A percentile compares a stretch with the other conserved stretches of the same genome.
Conservation (phyloP, 2,888 invertebrate genomes). For the Octonoba sinensis region DNA sequence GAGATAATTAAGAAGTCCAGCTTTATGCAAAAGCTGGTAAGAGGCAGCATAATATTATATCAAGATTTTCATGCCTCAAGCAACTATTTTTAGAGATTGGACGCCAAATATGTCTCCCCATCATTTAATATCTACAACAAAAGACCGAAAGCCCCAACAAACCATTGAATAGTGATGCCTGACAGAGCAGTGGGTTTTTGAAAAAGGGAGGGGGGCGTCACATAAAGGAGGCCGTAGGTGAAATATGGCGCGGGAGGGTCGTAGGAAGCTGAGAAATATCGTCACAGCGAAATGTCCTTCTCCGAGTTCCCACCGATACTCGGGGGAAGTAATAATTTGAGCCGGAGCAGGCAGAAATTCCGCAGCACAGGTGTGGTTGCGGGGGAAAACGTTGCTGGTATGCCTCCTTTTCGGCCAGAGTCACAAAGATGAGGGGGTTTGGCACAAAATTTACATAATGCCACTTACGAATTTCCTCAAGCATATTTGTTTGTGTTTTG, state of each 20-base stretch:
- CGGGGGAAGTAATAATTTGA: slow-evolving; percentile 5
- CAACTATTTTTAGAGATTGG: too few species aligned
- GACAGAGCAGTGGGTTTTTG: neutral
- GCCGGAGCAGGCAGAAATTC: slow-evolving; percentile 24
- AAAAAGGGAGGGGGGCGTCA: slow-evolving; percentile 19
- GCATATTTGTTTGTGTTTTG: too few species aligned
- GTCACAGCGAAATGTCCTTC: slow-evolving; percentile 39
- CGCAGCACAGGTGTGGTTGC: slow-evolving; percentile 50
- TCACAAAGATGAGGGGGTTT: slow-evolving; percentile 6
- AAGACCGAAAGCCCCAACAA: slow-evolving; percentile 5
- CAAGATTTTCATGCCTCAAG: too few species aligned
- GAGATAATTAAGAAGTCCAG: too few species aligned
- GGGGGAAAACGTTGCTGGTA: slow-evolving; percentile 6
- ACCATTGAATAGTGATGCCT: slow-evolving; percentile 9
- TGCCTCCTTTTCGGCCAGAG: slow-evolving; percentile 4
- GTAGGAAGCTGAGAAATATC: slow-evolving; percentile 17
- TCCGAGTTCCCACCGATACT: slow-evolving; percentile 20
- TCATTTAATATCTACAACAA: slow-evolving; percentile 11
- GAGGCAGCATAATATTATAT: neutral
- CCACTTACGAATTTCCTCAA: too few species aligned
- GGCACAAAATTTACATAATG: slow-evolving; percentile 13
- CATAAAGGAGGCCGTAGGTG: slow-evolving; percentile 31
- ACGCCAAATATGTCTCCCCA: slow-evolving; percentile 27
- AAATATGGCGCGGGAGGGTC: slow-evolving; percentile 44
- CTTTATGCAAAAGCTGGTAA: neutral